Conservation (phyloP, 2,888 invertebrate species). For the Drosophila yooni region DNA sequence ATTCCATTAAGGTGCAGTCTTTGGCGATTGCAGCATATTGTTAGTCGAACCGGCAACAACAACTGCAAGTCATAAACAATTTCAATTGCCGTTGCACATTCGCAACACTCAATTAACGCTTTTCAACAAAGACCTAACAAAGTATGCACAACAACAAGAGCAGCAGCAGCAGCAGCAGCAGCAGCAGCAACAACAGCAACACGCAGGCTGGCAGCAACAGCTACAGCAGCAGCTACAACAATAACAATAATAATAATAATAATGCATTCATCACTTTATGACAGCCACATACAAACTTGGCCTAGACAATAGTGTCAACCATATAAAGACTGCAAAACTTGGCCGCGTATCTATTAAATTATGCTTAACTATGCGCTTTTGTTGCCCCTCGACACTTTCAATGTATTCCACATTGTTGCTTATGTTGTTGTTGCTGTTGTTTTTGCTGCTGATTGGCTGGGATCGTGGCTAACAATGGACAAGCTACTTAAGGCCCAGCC, state of each 20-base stretch:
- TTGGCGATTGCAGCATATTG: slow-evolving; percentile 69
- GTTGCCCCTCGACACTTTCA: slow-evolving; percentile 52
- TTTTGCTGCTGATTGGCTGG: slow-evolving; percentile 11
- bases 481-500: slow-evolving; percentile 58
- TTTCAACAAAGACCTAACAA: slow-evolving; percentile 73
- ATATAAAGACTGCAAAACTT: slow-evolving; percentile 67
- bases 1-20: slow-evolving; percentile 55
- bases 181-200: slow-evolving; percentile 9
- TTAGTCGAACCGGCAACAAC: slow-evolving; percentile 45
- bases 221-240: slow-evolving; percentile 29
- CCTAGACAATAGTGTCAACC: slow-evolving; percentile 79
- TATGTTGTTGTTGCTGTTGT: slow-evolving; percentile 25
- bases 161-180: slow-evolving; percentile 7
- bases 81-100: slow-evolving; percentile 79
- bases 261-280: slow-evolving; percentile 79
- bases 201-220: not conserved
- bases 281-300: slow-evolving; percentile 76
- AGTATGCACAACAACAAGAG: slow-evolving; percentile 51
- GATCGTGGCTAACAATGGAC: slow-evolving; percentile 57
- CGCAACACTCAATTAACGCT: slow-evolving; percentile 81
- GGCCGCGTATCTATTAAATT: slow-evolving; percentile 76
- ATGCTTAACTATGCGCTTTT: slow-evolving; percentile 78
- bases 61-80: slow-evolving; percentile 80
- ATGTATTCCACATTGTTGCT: slow-evolving; percentile 29
- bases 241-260: slow-evolving; percentile 68